phyloP scores from a whole-genome alignment of 1,140 invertebrate genomes.

The Drosophila serrata region DNA sequence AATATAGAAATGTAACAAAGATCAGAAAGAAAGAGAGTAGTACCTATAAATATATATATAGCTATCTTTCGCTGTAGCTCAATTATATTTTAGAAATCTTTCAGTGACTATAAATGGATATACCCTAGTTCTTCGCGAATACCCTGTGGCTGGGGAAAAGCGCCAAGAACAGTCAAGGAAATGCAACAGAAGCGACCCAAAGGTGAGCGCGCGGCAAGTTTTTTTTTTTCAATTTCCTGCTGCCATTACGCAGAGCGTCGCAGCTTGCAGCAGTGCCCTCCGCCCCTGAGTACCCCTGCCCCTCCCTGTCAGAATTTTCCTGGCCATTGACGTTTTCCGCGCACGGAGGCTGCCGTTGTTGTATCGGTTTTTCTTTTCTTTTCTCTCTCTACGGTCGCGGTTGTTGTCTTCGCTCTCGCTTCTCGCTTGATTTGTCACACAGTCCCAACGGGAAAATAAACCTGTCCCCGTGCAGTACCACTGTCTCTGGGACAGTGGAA shows the following conservation, averaged over 20 bases:
- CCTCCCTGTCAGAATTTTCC: slow-evolving; percentile 42
- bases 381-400: slow-evolving; percentile 23
- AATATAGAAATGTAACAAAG: no score
- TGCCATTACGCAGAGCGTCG: slow-evolving; percentile 59
- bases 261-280: slow-evolving; percentile 18
- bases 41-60: neutral
- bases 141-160: slow-evolving; percentile 27
- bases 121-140: slow-evolving; percentile 10
- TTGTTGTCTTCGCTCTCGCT: slow-evolving; percentile 55
- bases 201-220: slow-evolving; percentile 46
- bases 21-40: neutral
- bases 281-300: neutral
- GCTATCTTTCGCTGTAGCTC: neutral
- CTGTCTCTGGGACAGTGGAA: slow-evolving; percentile 59
- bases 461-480: slow-evolving; percentile 56
- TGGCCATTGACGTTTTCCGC: slow-evolving; percentile 77
- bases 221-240: slow-evolving; percentile 79
- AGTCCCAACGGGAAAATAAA: slow-evolving; percentile 80
- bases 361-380: slow-evolving; percentile 19
- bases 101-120: neutral
- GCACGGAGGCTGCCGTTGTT: slow-evolving; percentile 20
- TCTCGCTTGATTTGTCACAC: slow-evolving; percentile 82
- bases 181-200: slow-evolving; percentile 51
- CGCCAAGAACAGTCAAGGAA: slow-evolving; percentile 41
- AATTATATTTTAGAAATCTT: neutral